Conservation (phyloP, 2,888 invertebrate genomes). For the Dermolepida albohirtum region DNA sequence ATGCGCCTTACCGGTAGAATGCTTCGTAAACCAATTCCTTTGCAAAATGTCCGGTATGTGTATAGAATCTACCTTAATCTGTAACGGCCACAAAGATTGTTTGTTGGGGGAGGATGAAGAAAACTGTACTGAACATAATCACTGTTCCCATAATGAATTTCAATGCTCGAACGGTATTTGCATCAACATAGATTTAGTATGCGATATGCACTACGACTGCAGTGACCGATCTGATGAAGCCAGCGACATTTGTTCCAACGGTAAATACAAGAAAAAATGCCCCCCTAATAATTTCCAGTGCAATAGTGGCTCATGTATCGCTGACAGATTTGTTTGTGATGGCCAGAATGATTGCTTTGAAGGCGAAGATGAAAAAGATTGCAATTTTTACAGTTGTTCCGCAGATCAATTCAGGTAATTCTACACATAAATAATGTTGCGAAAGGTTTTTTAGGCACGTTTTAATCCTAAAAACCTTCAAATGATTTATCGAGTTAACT, state of each 20-base stretch:
- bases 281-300: constrained; percentile 67
- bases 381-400: constrained; percentile 57
- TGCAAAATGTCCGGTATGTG: constrained; percentile 67
- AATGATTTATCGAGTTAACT: constrained; percentile 1
- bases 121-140: constrained; percentile 52
- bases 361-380: constrained; percentile 66
- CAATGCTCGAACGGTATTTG: constrained; percentile 70
- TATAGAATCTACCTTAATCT: constrained; percentile 56
- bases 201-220: constrained; percentile 69
- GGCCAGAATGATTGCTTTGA: constrained; percentile 66
- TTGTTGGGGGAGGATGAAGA: constrained; percentile 62
- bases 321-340: constrained; percentile 67
- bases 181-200: constrained; percentile 63
- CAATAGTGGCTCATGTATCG: constrained; percentile 67
- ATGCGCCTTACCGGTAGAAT: constrained; percentile 69
- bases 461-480: too few species aligned
- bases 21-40: constrained; percentile 64
- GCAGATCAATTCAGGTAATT: constrained; percentile 63
- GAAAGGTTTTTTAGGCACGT: not conserved
- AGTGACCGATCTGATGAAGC: constrained; percentile 71
- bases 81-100: constrained; percentile 61
- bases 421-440: not conserved
- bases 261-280: constrained; percentile 57
- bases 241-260: constrained; percentile 61
- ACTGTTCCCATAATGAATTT: constrained; percentile 66